Percentiles rank a stretch among this genome's conserved stretches.
These are phyloP conservation scores for Clarias laeviceps DNA, from an alignment of 2,797 vertebrate species.

Conservation along the genomic window DNA sequence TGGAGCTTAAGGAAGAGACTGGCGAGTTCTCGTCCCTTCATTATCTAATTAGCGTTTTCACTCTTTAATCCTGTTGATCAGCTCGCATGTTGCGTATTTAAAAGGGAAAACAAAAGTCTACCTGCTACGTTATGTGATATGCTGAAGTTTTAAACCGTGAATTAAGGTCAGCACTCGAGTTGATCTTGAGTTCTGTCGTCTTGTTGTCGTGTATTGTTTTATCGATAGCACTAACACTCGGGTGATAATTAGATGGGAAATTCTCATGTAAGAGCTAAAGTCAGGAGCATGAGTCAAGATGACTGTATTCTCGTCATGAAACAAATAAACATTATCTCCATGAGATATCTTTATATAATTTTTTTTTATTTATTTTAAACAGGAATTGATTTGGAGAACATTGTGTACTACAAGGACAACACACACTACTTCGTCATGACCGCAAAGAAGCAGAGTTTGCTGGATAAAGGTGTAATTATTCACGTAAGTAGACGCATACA, in stretches of 20 bases:
- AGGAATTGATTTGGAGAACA: constrained; percentile 98
- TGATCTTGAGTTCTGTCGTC: neutral
- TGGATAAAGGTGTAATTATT: constrained; percentile 96
- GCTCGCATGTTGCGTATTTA: neutral
- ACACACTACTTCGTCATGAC: constrained; percentile 99
- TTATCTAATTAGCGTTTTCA: neutral
- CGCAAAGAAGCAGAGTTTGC: constrained; percentile 94
- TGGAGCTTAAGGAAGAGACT: constrained; percentile 93
- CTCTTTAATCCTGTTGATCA: neutral
- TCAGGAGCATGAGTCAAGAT: neutral
- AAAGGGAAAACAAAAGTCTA: neutral
- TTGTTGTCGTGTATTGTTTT: neutral
- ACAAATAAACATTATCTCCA: neutral
- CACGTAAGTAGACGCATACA: constrained; percentile 73
- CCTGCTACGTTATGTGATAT: neutral
- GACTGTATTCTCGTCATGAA: neutral
- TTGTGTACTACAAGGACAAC: constrained; percentile 96
- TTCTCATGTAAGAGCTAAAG: neutral
- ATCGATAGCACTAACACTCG: neutral
- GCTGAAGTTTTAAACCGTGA: neutral
- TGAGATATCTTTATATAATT: neutral
- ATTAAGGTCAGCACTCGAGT: neutral
- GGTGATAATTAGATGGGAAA: neutral
- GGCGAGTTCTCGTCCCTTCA: constrained; percentile 67
- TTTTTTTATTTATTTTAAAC: constrained; percentile 34